phyloP scores from a whole-genome alignment of 2,888 invertebrate genomes.

The Fragum whitleyi region DNA sequence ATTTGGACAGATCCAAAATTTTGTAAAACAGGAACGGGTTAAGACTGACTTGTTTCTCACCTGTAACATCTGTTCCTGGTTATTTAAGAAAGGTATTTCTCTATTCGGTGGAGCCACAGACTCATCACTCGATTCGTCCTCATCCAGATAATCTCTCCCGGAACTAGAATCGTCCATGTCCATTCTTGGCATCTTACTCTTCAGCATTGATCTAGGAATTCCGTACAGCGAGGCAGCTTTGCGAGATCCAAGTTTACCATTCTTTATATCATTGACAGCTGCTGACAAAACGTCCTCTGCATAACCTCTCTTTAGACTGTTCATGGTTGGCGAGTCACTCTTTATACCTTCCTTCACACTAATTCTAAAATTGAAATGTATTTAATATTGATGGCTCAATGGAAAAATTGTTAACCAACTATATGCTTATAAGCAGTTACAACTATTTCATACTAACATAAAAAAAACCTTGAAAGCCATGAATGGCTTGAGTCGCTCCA shows the following conservation, averaged over 20 bases:
- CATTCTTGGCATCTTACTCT: conserved; percentile 92
- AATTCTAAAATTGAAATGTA: neutral
- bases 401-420: no score
- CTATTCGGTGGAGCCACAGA: conserved; percentile 2
- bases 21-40: no score
- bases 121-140: conserved; percentile 45
- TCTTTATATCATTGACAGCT: conserved; percentile 97
- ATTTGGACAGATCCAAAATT: neutral
- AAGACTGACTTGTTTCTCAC: neutral
- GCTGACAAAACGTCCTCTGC: conserved; percentile 97
- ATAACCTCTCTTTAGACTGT: conserved; percentile 87
- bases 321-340: conserved; percentile 37
- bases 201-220: conserved; percentile 97
- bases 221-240: conserved; percentile 98
- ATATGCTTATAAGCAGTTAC: no score
- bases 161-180: conserved; percentile 72
- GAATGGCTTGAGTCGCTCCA: no score
- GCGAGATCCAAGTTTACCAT: conserved; percentile 95
- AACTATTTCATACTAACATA: no score
- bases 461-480: no score
- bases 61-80: conserved; percentile 10
- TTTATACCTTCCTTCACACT: neutral
- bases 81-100: conserved; percentile 6
- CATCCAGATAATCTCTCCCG: conserved; percentile 19
- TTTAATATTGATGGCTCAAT: no score